Evolutionary conservation across 2,888 invertebrate genomes (phyloP).

Genomic region (Anticlea derivata): DNA sequence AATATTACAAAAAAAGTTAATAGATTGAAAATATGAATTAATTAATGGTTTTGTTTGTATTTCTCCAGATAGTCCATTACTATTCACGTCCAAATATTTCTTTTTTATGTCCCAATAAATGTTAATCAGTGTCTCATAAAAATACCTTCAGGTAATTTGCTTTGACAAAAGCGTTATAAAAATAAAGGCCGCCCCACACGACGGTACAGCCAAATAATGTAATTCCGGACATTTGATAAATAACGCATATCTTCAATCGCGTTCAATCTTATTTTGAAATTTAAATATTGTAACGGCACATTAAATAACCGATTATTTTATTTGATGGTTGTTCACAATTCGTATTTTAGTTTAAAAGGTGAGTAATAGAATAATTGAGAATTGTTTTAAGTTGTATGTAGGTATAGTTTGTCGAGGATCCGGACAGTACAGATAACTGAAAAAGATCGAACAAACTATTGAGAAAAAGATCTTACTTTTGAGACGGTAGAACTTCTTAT

Average conservation of each 20-base stretch:
- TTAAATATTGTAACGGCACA: slow-evolving; percentile 25
- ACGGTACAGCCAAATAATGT: slow-evolving; percentile 6
- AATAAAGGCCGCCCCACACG: slow-evolving; percentile 49
- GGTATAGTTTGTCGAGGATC: no score
- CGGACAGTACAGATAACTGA: no score
- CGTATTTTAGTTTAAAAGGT: no score
- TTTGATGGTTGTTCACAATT: no score
- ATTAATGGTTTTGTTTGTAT: slow-evolving; percentile 11
- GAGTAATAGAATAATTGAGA: no score
- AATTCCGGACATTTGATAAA: slow-evolving; percentile 19
- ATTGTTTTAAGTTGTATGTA: no score
- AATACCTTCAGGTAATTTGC: slow-evolving; percentile 28
- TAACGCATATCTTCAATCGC: slow-evolving; percentile 46
- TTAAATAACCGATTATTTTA: background rate
- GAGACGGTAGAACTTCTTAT: no score
- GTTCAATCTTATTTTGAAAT: slow-evolving; percentile 47
- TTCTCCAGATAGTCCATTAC: slow-evolving; percentile 12
- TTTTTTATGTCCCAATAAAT: slow-evolving; percentile 28
- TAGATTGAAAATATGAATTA: no score
- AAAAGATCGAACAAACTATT: no score
- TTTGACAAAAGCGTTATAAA: slow-evolving; percentile 28
- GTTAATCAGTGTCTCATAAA: slow-evolving; percentile 29
- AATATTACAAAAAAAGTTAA: no score
- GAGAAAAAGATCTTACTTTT: no score
- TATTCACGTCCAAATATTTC: slow-evolving; percentile 18